Conservation (phyloP, 2,113 vertebrate species). For the Etia nguti region DNA sequence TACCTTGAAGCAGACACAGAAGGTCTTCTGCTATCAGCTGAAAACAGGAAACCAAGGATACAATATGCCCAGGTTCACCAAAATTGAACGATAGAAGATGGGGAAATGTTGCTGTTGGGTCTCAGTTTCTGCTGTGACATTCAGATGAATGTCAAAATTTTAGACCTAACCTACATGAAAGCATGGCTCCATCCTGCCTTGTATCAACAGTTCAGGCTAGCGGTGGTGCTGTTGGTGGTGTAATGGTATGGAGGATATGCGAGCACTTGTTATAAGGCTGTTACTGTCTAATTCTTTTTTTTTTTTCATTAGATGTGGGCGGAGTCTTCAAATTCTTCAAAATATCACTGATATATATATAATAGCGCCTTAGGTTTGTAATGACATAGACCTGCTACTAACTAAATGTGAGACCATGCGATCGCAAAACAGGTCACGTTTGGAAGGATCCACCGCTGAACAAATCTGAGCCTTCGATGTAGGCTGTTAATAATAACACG, state of each 20-base stretch:
- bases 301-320: neutral
- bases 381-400: neutral
- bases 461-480: neutral
- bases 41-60: neutral
- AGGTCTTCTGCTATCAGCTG: neutral
- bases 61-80: neutral
- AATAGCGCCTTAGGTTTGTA: too few species aligned
- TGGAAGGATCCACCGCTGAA: neutral
- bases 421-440: neutral
- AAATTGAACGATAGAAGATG: neutral
- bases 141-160: neutral
- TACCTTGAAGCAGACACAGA: neutral
- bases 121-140: neutral
- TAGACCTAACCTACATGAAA: neutral
- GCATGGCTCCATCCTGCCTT: neutral
- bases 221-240: neutral
- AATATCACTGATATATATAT: neutral
- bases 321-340: neutral
- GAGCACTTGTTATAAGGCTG: neutral
- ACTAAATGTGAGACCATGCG: neutral
- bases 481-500: neutral
- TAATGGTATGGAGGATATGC: neutral
- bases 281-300: neutral
- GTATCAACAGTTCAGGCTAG: neutral
- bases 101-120: neutral